phyloP scores from a whole-genome alignment of 2,888 invertebrate genomes.

The Cryptosula pallasiana region DNA sequence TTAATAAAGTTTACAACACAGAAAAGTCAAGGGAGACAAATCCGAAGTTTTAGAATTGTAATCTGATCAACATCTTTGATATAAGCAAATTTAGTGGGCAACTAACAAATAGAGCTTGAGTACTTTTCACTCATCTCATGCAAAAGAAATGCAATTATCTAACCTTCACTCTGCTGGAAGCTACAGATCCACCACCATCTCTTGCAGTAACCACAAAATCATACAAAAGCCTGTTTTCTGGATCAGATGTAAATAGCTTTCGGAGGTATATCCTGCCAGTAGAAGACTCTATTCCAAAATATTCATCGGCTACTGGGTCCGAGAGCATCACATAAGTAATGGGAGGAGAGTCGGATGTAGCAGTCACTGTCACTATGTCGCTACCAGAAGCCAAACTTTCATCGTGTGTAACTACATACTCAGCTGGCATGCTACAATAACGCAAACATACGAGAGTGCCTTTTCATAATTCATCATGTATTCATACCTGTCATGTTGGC shows the following conservation, averaged over 20 bases:
- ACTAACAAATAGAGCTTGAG: too few relatives aligned
- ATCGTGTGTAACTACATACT: conserved; percentile 21
- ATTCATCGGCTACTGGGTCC: not conserved
- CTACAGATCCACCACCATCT: not conserved
- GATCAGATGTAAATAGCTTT: not conserved
- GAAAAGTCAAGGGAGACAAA: too few relatives aligned
- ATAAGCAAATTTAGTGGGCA: too few relatives aligned
- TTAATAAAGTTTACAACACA: too few relatives aligned
- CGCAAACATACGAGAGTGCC: too few relatives aligned
- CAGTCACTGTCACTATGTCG: not conserved
- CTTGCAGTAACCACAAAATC: conserved; percentile 12
- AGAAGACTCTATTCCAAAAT: conserved; percentile 1
- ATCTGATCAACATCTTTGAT: too few relatives aligned
- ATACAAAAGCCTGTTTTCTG: not conserved
- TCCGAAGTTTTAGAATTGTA: too few relatives aligned
- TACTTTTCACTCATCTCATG: too few relatives aligned
- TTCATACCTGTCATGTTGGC: too few relatives aligned
- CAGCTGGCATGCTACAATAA: conserved; percentile 1
- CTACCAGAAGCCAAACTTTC: conserved; percentile 9
- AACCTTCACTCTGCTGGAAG: conserved; percentile 4
- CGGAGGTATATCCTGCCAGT: conserved; percentile 8
- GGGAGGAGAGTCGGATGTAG: not conserved
- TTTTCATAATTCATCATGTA: too few relatives aligned
- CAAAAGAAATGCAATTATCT: too few relatives aligned
- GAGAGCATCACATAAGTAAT: not conserved